Base-by-base conservation (phyloP, 2,113 vertebrate genomes). In the Numida meleagris region DNA sequence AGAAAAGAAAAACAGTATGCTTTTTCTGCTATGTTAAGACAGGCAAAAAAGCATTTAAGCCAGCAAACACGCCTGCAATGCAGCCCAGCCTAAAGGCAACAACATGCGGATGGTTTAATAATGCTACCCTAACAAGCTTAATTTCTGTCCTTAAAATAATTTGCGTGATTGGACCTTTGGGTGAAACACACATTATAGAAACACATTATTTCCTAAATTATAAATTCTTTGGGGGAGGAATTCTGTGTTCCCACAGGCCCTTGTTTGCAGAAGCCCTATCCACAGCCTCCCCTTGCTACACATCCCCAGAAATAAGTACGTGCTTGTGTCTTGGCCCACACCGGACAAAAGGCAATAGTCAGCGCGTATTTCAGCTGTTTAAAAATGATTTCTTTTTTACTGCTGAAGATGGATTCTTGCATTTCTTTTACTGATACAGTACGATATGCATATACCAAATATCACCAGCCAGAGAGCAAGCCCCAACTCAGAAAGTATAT, bases 81-180 rank as follows among this genome's bases (percentile, higher is more conserved):
- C 88, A 88, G 73, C 66, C 82, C 88, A 95, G 93, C 94, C 93
- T 95, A 88, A 88, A 95, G 94, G 90, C 94, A 96, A 78, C 62
- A 84, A 73, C 45, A 82, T 61, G 62, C 5, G 0, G 83, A 78
- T 18, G 18, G 79, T 91, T 95, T 91, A 93, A 86, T 93, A 86
- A 88, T 20, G 51, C 80, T 90, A 67, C 51, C 24, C 79, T 76
- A 90, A 62, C 82, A 94, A 88, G 57, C 61, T 77, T 95, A 86
- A 95, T 95, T 96, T 95, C 72, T 94, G 65, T 74, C 68, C 73
- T 88, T 90, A 68, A 85, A 89, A 84, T 43, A 33, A 34, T 18
- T 67, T 74, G 53, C 0, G 0, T 66, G 82, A 90, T 31, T 86
- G 75, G 51, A 78, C 57, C 31, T 93, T 81, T 62, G 62, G 45